Evolutionary conservation across 2,888 invertebrate species (phyloP), one percentile per base, ranked within the genome.

Genomic region (Trichopoda pennipes): DNA sequence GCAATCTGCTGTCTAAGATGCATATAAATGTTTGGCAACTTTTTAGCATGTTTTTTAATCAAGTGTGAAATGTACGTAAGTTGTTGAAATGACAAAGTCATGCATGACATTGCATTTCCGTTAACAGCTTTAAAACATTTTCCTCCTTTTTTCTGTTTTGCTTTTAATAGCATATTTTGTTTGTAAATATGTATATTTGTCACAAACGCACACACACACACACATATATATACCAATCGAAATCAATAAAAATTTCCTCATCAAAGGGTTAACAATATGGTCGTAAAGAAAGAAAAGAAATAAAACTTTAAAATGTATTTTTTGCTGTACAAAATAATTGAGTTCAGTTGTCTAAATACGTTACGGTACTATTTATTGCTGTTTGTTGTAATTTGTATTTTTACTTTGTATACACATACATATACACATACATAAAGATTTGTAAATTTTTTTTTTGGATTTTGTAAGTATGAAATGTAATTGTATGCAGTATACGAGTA

Each of bases 101-200:
- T 74, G 77, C 81, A 77, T 72, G 69, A 73, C 81, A 77, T 81
- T 75, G 60, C 74, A 81, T 75, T 81, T 78, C 81, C 78, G 51
- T 70, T 73, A 61, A 61, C 16, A 77, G 63, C 55, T 77, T 21
- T 61, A 21, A 12, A 49, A 12, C 32, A 14, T 32, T 53, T 61
- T 19, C 12, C n/a, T 58, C 7, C 38, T 28, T 44, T 60, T 58
- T 38, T 47, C n/a, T 56, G 0, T 12, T 55, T 47, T 4, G 2
- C n/a, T 3, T 32, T 61, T 44, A 14, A 12, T 23, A 21, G 12
- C n/a, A 7, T 55, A 8, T 35, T 32, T 21, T 38, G 10, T 51
- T 38, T 16, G 21, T 44, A 17, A 16, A 47, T 17, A 1, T n/a
- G 17, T 47, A 47, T 7, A 7, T n/a, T 16, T n/a, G 38, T 35